A percentile compares a stretch with the other conserved stretches of the same genome.
Evolutionary conservation across 1,140 invertebrate species (phyloP).

Genomic region (Idris sp.): DNA sequence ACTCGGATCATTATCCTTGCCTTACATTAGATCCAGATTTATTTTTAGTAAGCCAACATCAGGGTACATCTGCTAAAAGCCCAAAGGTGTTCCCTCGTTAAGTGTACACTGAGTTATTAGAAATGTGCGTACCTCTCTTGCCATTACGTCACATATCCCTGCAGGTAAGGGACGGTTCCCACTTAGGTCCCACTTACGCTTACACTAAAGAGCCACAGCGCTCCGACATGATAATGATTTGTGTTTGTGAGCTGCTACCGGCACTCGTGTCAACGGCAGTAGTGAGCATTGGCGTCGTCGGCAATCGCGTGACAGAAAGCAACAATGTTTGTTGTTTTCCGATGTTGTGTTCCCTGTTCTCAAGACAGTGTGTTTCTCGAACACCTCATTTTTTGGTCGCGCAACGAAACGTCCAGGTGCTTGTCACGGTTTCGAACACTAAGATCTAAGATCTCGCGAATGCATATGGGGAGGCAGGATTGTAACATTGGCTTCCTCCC

Average conservation of each 20-base stretch:
- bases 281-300: slow-evolving; percentile 42
- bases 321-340: too few species aligned
- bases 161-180: slow-evolving; percentile 75
- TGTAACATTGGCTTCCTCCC: slow-evolving; percentile 75
- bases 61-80: too few species aligned
- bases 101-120: slow-evolving; percentile 1
- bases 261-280: slow-evolving; percentile 43
- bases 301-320: slow-evolving; percentile 21
- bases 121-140: slow-evolving; percentile 77
- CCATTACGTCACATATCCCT: slow-evolving; percentile 80
- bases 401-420: slow-evolving; percentile 62
- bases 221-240: slow-evolving; percentile 20
- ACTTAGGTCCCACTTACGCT: slow-evolving; percentile 73
- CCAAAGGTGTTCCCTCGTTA: not conserved
- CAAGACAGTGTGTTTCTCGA: too few species aligned
- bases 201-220: slow-evolving; percentile 59
- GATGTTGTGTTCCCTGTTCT: too few species aligned
- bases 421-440: slow-evolving; percentile 59
- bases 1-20: too few species aligned
- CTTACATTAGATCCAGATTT: too few species aligned
- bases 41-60: too few species aligned
- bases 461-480: slow-evolving; percentile 70
- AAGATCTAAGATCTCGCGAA: slow-evolving; percentile 62
- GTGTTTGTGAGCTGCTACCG: slow-evolving; percentile 41
- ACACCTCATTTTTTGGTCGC: slow-evolving; percentile 62